These are phyloP conservation scores for Cydia pomonella DNA, from an alignment of 1,140 invertebrate species.

Conservation along the genomic window DNA sequence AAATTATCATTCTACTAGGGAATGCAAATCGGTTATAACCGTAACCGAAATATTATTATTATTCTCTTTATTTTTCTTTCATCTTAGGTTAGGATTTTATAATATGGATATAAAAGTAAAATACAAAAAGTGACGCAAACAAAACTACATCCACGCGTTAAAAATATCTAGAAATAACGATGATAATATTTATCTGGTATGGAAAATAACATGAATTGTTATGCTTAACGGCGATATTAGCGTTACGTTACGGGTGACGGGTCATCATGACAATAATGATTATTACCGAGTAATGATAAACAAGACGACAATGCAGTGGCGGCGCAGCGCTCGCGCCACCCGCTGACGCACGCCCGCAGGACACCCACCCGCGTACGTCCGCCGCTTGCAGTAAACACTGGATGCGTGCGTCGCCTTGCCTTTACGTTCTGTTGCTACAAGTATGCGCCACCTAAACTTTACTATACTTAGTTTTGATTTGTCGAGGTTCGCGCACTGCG, in stretches of 20 bases:
- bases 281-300: neutral
- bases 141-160: neutral
- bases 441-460: neutral
- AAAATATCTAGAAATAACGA: neutral
- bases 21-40: too few relatives aligned
- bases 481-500: neutral
- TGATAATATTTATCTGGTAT: slow-evolving; percentile 5
- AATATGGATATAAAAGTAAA: too few relatives aligned
- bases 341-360: too few relatives aligned
- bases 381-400: too few relatives aligned
- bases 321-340: neutral
- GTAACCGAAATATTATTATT: too few relatives aligned
- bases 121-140: too few relatives aligned
- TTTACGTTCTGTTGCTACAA: too few relatives aligned
- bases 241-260: slow-evolving; percentile 10
- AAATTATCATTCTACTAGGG: too few relatives aligned
- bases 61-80: too few relatives aligned
- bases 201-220: slow-evolving; percentile 6
- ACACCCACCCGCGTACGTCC: too few relatives aligned
- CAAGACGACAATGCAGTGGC: neutral
- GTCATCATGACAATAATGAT: neutral
- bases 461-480: neutral
- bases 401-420: too few relatives aligned
- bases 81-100: too few relatives aligned
- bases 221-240: neutral